Conservation (phyloP, 2,797 vertebrate species). For the Premnoplex brunnescens region DNA sequence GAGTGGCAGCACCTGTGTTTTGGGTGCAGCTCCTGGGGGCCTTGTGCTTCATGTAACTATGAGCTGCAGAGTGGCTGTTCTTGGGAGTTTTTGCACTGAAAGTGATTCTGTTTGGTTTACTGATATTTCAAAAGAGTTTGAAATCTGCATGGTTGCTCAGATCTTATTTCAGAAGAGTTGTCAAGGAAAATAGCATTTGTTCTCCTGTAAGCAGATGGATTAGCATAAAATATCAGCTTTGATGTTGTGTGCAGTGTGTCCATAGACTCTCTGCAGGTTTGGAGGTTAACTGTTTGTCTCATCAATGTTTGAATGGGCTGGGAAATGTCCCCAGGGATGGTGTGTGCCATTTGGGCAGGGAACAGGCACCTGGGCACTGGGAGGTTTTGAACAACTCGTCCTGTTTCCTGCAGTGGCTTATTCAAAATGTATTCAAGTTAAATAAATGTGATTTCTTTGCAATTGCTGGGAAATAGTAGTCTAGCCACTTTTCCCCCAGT, state of each 20-base stretch:
- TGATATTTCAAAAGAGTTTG: constrained; percentile 8
- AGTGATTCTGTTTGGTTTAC: background rate
- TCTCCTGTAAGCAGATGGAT: background rate
- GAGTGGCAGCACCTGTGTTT: background rate
- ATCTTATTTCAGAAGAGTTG: constrained; percentile 40
- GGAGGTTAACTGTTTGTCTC: background rate
- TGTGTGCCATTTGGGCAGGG: background rate
- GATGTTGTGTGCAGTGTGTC: background rate
- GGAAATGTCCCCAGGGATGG: background rate
- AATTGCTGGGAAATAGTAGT: background rate
- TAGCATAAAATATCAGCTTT: constrained; percentile 12
- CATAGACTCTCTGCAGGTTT: background rate
- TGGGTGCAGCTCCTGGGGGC: background rate
- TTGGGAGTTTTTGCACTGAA: background rate
- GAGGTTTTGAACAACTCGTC: background rate
- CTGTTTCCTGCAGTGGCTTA: background rate
- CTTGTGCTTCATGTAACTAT: background rate
- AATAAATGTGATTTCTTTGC: background rate
- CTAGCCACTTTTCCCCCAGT: background rate
- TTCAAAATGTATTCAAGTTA: background rate
- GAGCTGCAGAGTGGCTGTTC: background rate
- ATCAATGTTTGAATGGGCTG: background rate
- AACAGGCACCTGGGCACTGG: background rate
- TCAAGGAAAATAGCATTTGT: constrained; percentile 32
- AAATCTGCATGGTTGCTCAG: background rate